Percentiles rank a stretch among this genome's conserved stretches.
Conservation (phyloP, 1,140 invertebrate genomes). For the Protaetia brevitarsis region DNA sequence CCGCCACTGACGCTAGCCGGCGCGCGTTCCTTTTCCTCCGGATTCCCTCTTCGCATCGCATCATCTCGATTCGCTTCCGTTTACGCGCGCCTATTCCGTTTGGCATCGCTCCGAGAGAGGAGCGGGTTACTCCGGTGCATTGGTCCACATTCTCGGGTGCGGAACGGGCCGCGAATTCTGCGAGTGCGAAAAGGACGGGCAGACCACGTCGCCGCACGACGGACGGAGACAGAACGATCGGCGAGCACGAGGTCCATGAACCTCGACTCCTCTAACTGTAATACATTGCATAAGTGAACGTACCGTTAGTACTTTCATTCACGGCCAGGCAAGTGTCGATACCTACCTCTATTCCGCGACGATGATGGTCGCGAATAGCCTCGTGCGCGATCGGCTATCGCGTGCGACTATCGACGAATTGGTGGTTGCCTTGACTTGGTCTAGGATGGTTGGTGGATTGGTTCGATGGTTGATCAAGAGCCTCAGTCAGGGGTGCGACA, state of each 20-base stretch:
- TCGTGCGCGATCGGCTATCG: constrained; percentile 9
- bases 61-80: too few relatives aligned
- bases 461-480: too few relatives aligned
- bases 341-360: background rate
- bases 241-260: constrained; percentile 38
- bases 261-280: constrained; percentile 42
- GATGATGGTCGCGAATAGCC: constrained; percentile 20
- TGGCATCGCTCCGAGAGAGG: too few relatives aligned
- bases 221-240: constrained; percentile 24
- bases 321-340: constrained; percentile 35
- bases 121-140: constrained; percentile 41
- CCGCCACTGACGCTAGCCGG: too few relatives aligned
- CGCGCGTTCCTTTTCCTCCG: too few relatives aligned
- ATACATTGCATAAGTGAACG: constrained; percentile 47
- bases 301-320: constrained; percentile 48
- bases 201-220: background rate
- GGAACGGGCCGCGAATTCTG: constrained; percentile 32
- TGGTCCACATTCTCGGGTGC: constrained; percentile 40
- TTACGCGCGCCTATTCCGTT: too few relatives aligned
- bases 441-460: too few relatives aligned
- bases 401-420: too few relatives aligned
- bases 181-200: constrained; percentile 24
- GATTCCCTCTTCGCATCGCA: too few relatives aligned
- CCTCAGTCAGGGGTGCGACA: too few relatives aligned
- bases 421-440: too few relatives aligned